These are phyloP conservation scores for Pyrocoelia pectoralis DNA, from an alignment of 2,888 invertebrate species.

Conservation along the genomic window DNA sequence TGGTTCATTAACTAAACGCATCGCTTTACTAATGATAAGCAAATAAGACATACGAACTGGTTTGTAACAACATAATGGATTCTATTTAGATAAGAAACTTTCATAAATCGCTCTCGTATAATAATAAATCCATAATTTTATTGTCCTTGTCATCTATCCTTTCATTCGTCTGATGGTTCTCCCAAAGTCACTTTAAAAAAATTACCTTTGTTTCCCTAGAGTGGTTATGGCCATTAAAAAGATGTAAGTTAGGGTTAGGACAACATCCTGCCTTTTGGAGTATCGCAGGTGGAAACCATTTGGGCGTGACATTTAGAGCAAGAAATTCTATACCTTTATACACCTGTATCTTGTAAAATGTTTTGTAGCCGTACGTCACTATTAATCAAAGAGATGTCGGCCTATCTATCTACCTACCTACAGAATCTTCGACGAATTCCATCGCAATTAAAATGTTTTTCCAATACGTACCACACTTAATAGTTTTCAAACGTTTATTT, in stretches of 20 bases:
- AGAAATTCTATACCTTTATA: slow-evolving; percentile 14
- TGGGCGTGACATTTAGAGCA: slow-evolving; percentile 25
- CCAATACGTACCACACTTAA: neutral
- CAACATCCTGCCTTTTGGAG: slow-evolving; percentile 18
- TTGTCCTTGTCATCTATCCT: no score
- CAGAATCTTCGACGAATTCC: neutral
- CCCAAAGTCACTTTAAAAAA: neutral
- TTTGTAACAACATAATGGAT: slow-evolving; percentile 5
- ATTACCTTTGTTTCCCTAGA: neutral
- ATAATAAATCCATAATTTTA: no score
- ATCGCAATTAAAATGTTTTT: neutral
- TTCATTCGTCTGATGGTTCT: neutral
- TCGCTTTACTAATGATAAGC: slow-evolving; percentile 10
- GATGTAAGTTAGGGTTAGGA: slow-evolving; percentile 10
- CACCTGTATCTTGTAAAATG: slow-evolving; percentile 17
- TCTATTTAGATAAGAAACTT: neutral
- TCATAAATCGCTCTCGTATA: neutral
- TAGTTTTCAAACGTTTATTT: neutral
- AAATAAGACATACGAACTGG: slow-evolving; percentile 1
- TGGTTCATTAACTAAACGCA: slow-evolving; percentile 25
- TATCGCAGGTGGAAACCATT: slow-evolving; percentile 32
- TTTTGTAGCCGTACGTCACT: slow-evolving; percentile 2
- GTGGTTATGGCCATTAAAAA: neutral
- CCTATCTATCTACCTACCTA: no score
- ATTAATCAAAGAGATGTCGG: neutral